These are phyloP conservation scores for Fissipunctia ypsillon DNA, from an alignment of 2,888 invertebrate species.

Conservation along the genomic window DNA sequence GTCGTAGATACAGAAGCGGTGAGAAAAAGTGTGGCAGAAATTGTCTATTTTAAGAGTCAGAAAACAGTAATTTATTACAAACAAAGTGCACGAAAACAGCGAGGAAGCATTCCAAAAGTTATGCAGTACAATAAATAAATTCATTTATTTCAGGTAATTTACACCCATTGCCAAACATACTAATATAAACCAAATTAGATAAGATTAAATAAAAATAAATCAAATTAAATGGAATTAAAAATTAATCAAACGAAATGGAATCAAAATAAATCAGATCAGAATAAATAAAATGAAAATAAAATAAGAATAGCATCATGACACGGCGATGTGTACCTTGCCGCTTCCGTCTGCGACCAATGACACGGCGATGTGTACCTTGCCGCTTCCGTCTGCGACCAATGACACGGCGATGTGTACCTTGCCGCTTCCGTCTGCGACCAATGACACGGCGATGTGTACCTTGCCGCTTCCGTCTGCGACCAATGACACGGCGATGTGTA, in stretches of 20 bases:
- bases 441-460: neutral
- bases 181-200: neutral
- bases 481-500: neutral
- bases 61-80: neutral
- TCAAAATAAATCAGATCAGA: no score
- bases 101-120: neutral
- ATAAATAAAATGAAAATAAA: no score
- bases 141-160: neutral
- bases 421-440: neutral
- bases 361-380: neutral
- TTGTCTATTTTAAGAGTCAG: neutral
- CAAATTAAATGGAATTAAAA: no score
- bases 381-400: neutral
- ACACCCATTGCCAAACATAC: neutral
- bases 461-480: neutral
- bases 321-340: neutral
- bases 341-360: neutral
- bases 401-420: accelerated
- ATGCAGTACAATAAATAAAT: neutral
- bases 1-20: no score
- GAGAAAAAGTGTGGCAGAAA: neutral
- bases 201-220: neutral
- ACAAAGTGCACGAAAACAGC: neutral
- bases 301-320: no score
- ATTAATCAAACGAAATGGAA: no score